phyloP scores from a whole-genome alignment of 1,140 invertebrate genomes.

The Nymphalis io region DNA sequence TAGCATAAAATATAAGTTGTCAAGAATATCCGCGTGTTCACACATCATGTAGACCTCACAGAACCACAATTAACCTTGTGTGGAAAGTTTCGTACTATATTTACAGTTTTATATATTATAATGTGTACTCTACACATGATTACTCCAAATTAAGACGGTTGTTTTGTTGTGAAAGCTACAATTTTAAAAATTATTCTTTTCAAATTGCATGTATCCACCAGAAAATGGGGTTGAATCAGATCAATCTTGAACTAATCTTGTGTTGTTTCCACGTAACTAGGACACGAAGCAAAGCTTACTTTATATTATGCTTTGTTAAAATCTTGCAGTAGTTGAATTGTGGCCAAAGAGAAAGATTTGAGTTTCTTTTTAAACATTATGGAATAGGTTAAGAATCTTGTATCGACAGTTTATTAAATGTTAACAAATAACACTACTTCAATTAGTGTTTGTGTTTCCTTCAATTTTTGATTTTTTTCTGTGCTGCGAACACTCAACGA shows the following conservation, averaged over 20 bases:
- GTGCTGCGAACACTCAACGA: conserved; percentile 16
- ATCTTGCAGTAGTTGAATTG: conserved; percentile 16
- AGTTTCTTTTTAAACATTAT: background rate
- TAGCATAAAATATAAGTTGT: conserved; percentile 37
- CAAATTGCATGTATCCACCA: background rate
- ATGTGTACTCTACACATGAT: background rate
- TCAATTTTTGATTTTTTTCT: background rate
- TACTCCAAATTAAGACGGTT: no score
- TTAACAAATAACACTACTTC: no score
- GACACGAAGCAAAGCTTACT: conserved; percentile 30
- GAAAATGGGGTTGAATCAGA: conserved; percentile 8
- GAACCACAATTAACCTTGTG: background rate
- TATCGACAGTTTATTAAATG: no score
- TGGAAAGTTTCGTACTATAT: background rate
- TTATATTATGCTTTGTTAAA: conserved; percentile 35
- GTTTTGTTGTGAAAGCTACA: no score
- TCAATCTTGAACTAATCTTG: conserved; percentile 16
- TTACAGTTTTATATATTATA: background rate
- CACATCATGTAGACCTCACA: conserved; percentile 15
- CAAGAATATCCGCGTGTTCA: conserved; percentile 24
- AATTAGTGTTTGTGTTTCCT: background rate
- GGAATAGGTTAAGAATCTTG: background rate
- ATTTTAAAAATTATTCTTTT: background rate
- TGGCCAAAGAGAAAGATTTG: conserved; percentile 23
- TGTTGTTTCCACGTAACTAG: conserved; percentile 23